Evolutionary conservation across 1,140 invertebrate genomes (phyloP).

Genomic region (Leptinotarsa lineolata): DNA sequence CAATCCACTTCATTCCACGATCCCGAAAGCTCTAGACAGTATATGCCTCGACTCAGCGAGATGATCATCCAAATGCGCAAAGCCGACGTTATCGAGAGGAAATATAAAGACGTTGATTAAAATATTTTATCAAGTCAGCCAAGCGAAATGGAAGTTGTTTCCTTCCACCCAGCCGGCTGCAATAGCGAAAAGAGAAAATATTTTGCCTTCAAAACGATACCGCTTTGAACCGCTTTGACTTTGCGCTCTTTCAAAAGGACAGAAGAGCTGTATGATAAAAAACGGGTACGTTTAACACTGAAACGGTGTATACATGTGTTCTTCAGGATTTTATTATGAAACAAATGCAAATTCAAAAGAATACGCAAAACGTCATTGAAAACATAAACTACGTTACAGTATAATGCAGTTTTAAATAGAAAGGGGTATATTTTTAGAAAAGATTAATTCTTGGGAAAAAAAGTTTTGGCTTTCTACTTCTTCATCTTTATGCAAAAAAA

Average conservation of each 20-base stretch:
- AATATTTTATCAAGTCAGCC: slow-evolving; percentile 37
- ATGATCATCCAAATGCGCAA: slow-evolving; percentile 16
- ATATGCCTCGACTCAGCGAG: background rate
- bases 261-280: slow-evolving; percentile 17
- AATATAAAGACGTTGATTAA: slow-evolving; percentile 39
- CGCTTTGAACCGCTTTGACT: slow-evolving; percentile 35
- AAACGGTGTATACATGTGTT: no score
- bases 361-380: background rate
- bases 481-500: no score
- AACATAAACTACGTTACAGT: no score
- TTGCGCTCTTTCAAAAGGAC: slow-evolving; percentile 18
- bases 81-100: slow-evolving; percentile 19
- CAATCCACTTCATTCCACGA: background rate
- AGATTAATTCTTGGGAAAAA: no score
- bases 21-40: background rate
- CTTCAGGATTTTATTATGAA: background rate
- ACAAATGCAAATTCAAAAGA: background rate
- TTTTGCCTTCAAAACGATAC: slow-evolving; percentile 43
- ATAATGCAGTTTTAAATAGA: no score
- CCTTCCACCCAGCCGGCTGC: slow-evolving; percentile 11
- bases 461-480: no score
- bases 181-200: slow-evolving; percentile 39
- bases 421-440: no score
- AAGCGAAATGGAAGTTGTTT: slow-evolving; percentile 32
- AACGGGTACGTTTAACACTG: background rate